Conservation (phyloP, 2,797 vertebrate genomes). For the Anas capensis region DNA sequence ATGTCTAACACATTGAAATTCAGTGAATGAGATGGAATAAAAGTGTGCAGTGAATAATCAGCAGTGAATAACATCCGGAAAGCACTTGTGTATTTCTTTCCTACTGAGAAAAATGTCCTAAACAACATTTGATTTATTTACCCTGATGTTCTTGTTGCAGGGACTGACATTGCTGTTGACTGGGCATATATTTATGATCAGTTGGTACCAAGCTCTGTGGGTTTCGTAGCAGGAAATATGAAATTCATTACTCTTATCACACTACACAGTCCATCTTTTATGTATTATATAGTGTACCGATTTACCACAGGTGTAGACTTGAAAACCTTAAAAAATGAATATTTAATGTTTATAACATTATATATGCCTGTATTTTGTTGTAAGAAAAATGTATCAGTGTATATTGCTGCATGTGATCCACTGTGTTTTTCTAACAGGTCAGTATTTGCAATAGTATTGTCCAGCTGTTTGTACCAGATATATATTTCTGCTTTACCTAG, state of each 20-base stretch:
- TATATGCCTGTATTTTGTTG: neutral
- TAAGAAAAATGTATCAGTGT: neutral
- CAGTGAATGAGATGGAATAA: slow-evolving; percentile 60
- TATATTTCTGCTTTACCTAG: neutral
- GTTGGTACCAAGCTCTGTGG: slow-evolving; percentile 43
- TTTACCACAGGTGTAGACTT: slow-evolving; percentile 46
- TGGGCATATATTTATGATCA: slow-evolving; percentile 74
- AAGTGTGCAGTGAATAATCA: slow-evolving; percentile 72
- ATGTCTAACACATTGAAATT: slow-evolving; percentile 67
- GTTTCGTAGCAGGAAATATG: slow-evolving; percentile 63
- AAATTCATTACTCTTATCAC: slow-evolving; percentile 74
- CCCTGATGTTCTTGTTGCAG: slow-evolving; percentile 55
- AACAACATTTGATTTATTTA: slow-evolving; percentile 75
- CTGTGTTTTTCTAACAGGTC: neutral
- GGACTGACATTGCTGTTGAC: slow-evolving; percentile 68
- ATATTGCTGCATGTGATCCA: neutral
- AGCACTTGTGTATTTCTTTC: slow-evolving; percentile 67
- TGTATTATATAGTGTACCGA: slow-evolving; percentile 36
- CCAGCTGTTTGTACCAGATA: neutral
- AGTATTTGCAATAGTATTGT: neutral
- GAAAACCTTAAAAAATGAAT: slow-evolving; percentile 57
- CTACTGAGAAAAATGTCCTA: slow-evolving; percentile 65
- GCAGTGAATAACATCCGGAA: slow-evolving; percentile 67
- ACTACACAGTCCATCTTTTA: slow-evolving; percentile 63
- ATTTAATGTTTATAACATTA: slow-evolving; percentile 58